These are phyloP conservation scores for Gracilinanus agilis DNA, from an alignment of 2,113 vertebrate species.

Conservation along the genomic window DNA sequence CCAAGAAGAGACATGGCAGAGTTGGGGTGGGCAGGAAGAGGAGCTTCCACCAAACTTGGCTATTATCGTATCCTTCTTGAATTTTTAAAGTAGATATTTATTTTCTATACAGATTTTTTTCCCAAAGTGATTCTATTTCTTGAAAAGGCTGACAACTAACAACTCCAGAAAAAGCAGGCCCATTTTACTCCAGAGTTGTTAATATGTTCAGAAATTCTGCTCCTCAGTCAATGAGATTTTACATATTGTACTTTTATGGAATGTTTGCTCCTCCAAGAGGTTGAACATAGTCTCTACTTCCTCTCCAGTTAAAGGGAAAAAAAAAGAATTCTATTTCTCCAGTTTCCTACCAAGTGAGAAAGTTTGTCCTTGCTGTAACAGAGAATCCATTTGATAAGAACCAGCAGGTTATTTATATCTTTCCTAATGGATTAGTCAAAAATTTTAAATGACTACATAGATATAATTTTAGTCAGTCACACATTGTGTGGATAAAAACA, in stretches of 20 bases:
- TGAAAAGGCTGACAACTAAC: constrained; percentile 35
- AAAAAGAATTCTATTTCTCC: background rate
- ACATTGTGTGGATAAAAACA: constrained; percentile 37
- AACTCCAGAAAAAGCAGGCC: constrained; percentile 13
- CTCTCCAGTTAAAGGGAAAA: background rate
- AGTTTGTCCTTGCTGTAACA: constrained; percentile 21
- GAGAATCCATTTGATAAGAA: constrained; percentile 50
- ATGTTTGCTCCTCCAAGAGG: constrained; percentile 46
- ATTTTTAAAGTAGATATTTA: background rate
- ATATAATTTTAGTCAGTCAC: constrained; percentile 51
- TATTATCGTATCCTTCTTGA: background rate
- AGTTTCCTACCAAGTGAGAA: constrained; percentile 9
- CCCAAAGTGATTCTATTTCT: constrained; percentile 27
- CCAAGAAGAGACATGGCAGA: background rate
- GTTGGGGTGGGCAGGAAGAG: too few relatives aligned
- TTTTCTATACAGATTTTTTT: background rate
- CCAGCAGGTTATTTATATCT: constrained; percentile 28
- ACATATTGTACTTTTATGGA: constrained; percentile 18
- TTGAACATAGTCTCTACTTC: constrained; percentile 2
- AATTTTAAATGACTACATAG: constrained; percentile 40
- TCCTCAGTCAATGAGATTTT: constrained; percentile 31
- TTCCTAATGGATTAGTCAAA: constrained; percentile 41
- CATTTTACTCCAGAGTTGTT: constrained; percentile 2
- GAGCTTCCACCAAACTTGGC: background rate
- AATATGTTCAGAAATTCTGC: constrained; percentile 38